phyloP scores from a whole-genome alignment of 2,797 vertebrate genomes.

The Helicolenus hilgendorfi region DNA sequence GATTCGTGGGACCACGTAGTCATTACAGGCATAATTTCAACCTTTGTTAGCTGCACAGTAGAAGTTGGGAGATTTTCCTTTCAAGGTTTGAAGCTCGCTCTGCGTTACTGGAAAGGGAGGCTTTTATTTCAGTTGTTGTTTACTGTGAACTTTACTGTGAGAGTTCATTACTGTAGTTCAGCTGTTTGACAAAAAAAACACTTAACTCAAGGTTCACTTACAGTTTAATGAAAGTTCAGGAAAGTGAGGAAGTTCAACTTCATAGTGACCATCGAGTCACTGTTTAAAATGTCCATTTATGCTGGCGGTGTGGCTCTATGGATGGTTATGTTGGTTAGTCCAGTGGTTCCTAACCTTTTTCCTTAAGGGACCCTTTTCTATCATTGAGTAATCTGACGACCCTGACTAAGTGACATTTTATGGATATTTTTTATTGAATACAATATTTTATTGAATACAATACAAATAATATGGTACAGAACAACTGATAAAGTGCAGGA shows the following conservation, averaged over 20 bases:
- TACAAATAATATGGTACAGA: too few species aligned
- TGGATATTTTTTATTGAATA: too few species aligned
- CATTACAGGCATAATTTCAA: conserved; percentile 1
- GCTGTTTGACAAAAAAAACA: background rate
- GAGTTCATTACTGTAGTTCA: background rate
- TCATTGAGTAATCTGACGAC: too few species aligned
- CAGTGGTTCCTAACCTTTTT: too few species aligned
- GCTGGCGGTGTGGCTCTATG: background rate
- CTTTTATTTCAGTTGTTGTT: background rate
- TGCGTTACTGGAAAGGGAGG: conserved; percentile 11
- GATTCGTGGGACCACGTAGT: background rate
- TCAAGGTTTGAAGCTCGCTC: background rate
- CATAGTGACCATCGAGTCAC: too few species aligned
- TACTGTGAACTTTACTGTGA: background rate
- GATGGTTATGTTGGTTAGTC: background rate
- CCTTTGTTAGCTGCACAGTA: background rate
- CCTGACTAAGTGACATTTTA: too few species aligned
- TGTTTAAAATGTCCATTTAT: too few species aligned
- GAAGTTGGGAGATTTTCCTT: background rate
- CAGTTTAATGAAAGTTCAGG: background rate
- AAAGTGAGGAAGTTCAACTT: background rate
- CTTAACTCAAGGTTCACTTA: background rate
- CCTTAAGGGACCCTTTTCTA: too few species aligned
- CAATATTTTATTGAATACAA: too few species aligned
- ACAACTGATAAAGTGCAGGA: background rate